Conservation (phyloP, 2,888 invertebrate species). For the Tricholauxania praeusta region DNA sequence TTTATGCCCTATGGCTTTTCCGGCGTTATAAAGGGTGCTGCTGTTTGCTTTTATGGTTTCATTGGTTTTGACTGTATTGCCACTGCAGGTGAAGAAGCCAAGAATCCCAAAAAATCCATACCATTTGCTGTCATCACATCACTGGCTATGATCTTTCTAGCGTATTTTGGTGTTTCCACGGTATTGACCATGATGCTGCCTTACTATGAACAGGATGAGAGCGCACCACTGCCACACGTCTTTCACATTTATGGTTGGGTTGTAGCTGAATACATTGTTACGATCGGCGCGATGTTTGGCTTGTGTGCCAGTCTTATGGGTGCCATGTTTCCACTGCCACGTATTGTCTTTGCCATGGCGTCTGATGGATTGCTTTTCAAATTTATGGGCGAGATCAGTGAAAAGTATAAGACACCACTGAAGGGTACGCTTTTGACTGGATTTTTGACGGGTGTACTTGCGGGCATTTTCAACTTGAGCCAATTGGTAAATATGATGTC, state of each 20-base stretch:
- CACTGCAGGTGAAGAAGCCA: conserved; percentile 91
- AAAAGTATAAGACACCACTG: conserved; percentile 82
- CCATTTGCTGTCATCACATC: conserved; percentile 90
- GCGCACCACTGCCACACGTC: conserved; percentile 84
- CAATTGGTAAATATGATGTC: conserved; percentile 84
- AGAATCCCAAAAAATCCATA: conserved; percentile 87
- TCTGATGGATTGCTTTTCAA: conserved; percentile 86
- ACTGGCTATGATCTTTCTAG: conserved; percentile 84
- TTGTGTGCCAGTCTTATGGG: conserved; percentile 87
- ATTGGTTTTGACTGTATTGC: conserved; percentile 95
- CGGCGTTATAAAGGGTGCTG: conserved; percentile 85
- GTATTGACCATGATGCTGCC: conserved; percentile 80
- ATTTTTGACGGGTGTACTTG: conserved; percentile 78
- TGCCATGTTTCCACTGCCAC: conserved; percentile 86
- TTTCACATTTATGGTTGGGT: conserved; percentile 81
- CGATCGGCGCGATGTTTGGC: conserved; percentile 87
- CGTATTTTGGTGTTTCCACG: conserved; percentile 91
- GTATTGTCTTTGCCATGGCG: conserved; percentile 91
- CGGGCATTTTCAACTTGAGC: conserved; percentile 77
- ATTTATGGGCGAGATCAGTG: conserved; percentile 79
- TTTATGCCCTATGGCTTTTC: conserved; percentile 87
- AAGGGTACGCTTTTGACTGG: conserved; percentile 83
- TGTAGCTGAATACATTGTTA: conserved; percentile 85
- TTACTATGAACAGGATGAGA: conserved; percentile 73
- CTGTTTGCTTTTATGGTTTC: conserved; percentile 93